Percentiles rank a stretch among this genome's conserved stretches.
phyloP scores from a whole-genome alignment of 2,888 invertebrate species.

The Trissolcus japonicus region DNA sequence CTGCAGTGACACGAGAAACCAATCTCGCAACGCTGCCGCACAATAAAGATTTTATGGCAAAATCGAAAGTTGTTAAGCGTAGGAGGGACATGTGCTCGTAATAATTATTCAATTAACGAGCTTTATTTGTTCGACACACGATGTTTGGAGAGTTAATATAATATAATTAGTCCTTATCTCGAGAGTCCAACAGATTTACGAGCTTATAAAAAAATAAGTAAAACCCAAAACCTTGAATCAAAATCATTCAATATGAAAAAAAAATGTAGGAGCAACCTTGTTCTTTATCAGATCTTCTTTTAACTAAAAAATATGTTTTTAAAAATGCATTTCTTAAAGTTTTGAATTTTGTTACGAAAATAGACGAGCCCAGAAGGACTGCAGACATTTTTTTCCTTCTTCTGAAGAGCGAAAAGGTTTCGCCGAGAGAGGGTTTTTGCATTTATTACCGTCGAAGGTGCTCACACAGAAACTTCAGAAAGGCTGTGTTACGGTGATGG shows the following conservation, averaged over 20 bases:
- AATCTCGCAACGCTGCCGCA: not conserved
- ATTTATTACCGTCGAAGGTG: constrained; percentile 45
- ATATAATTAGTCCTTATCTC: constrained; percentile 17
- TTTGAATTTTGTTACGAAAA: no score
- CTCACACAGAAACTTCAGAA: constrained; percentile 37
- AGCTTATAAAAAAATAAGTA: not conserved
- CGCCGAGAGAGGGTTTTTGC: constrained; percentile 35
- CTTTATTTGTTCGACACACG: constrained; percentile 14
- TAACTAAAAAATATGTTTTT: no score
- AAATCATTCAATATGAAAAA: no score
- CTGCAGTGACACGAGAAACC: no score
- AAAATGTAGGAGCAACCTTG: no score
- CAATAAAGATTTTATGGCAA: constrained; percentile 29
- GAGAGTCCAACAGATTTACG: constrained; percentile 11
- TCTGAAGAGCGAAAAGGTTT: constrained; percentile 18
- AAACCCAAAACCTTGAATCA: no score
- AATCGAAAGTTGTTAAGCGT: constrained; percentile 27
- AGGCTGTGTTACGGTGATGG: constrained; percentile 56
- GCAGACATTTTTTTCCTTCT: constrained; percentile 31
- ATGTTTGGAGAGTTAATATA: constrained; percentile 20
- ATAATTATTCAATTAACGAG: constrained; percentile 31
- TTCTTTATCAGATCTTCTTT: no score
- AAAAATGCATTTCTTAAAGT: no score
- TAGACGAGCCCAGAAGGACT: constrained; percentile 5
- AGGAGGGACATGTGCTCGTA: constrained; percentile 11